phyloP scores from a whole-genome alignment of 2,113 vertebrate species.

The Pithys albifrons region DNA sequence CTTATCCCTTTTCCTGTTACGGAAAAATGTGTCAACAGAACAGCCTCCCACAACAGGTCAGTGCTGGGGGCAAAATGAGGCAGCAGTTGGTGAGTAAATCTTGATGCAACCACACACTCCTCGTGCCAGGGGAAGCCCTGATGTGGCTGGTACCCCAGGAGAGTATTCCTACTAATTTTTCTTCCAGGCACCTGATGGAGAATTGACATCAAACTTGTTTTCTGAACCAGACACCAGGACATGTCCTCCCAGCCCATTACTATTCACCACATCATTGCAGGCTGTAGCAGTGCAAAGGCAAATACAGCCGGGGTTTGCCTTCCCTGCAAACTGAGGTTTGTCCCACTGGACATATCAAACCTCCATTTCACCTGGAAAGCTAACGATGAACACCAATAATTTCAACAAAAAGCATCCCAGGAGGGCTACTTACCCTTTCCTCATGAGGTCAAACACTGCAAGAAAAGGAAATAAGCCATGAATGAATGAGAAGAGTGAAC shows the following conservation, averaged over 20 bases:
- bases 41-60: not conserved
- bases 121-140: not conserved
- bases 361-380: not conserved
- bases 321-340: not conserved
- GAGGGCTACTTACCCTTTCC: constrained; percentile 90
- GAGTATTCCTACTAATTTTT: not conserved
- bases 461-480: constrained; percentile 59
- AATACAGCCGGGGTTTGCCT: not conserved
- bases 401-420: not conserved
- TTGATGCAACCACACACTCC: not conserved
- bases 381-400: not conserved
- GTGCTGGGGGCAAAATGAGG: not conserved
- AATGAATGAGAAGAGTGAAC: not conserved
- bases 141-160: not conserved
- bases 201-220: not conserved
- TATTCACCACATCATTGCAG: not conserved
- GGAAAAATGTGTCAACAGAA: not conserved
- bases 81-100: not conserved
- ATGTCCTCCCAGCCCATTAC: not conserved
- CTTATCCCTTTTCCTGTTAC: not conserved
- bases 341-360: not conserved
- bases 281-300: not conserved
- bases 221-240: not conserved
- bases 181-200: not conserved
- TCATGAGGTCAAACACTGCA: constrained; percentile 96